phyloP scores from a whole-genome alignment of 2,888 invertebrate genomes.

The Lasioglossum lativentre region DNA sequence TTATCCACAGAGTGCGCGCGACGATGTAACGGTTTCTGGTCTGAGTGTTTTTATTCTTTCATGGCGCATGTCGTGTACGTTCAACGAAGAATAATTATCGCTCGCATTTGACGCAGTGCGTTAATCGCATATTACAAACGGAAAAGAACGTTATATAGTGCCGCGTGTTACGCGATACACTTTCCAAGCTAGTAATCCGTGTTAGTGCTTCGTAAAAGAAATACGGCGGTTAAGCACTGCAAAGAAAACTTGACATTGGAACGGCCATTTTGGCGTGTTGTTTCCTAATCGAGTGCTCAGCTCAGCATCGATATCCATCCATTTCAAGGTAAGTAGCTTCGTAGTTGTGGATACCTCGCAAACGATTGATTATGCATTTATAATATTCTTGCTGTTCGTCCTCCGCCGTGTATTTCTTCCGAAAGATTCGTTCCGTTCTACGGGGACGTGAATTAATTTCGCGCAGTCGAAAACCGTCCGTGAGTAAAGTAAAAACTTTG shows the following conservation, averaged over 20 bases:
- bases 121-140: constrained; percentile 75
- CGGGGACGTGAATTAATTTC: constrained; percentile 29
- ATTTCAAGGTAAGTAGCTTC: constrained; percentile 78
- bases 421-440: background rate
- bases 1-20: constrained; percentile 44
- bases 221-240: constrained; percentile 69
- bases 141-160: constrained; percentile 67
- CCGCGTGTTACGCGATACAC: constrained; percentile 65
- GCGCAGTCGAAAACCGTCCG: constrained; percentile 40
- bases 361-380: constrained; percentile 22
- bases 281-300: constrained; percentile 80
- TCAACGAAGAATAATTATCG: constrained; percentile 75
- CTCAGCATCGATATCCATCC: constrained; percentile 82
- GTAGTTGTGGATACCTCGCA: constrained; percentile 16
- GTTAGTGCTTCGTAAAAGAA: constrained; percentile 58
- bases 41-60: constrained; percentile 75
- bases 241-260: constrained; percentile 80
- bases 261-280: constrained; percentile 86
- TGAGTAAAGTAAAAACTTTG: constrained; percentile 14
- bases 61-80: constrained; percentile 77
- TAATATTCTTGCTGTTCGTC: constrained; percentile 38
- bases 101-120: constrained; percentile 82
- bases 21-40: constrained; percentile 66
- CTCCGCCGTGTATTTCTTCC: background rate
- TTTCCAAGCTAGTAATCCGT: constrained; percentile 59